Conservation (phyloP, 2,797 vertebrate genomes). For the Chaetophractus vellerosus region DNA sequence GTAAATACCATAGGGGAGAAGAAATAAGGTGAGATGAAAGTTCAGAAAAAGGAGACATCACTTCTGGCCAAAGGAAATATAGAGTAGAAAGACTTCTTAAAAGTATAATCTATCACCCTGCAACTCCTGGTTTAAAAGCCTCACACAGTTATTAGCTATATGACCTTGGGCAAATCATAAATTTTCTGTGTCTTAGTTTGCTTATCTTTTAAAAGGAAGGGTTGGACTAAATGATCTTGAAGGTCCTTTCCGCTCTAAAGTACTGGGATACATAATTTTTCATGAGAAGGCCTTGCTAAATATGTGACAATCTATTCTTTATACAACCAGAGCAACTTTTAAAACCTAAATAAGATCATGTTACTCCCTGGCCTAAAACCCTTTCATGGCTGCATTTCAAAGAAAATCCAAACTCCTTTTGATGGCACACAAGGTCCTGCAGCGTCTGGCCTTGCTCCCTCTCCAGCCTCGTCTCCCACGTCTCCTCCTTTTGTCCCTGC, state of each 20-base stretch:
- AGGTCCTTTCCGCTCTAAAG: slow-evolving; percentile 75
- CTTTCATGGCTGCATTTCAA: slow-evolving; percentile 75
- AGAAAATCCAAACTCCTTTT: slow-evolving; percentile 59
- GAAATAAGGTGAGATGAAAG: slow-evolving; percentile 78
- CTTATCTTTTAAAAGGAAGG: slow-evolving; percentile 83
- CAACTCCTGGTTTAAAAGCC: slow-evolving; percentile 79
- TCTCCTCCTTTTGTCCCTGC: not conserved
- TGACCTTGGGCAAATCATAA: slow-evolving; percentile 81
- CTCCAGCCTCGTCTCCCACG: not conserved
- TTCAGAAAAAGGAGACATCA: slow-evolving; percentile 74
- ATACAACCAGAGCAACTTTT: slow-evolving; percentile 67
- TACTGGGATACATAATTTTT: slow-evolving; percentile 75
- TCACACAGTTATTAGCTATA: slow-evolving; percentile 77
- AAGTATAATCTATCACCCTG: slow-evolving; percentile 79
- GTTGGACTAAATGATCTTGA: slow-evolving; percentile 78
- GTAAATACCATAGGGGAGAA: slow-evolving; percentile 56
- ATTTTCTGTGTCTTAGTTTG: slow-evolving; percentile 80
- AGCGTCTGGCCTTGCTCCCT: not conserved
- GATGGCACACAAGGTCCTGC: not conserved
- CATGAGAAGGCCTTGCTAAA: slow-evolving; percentile 66
- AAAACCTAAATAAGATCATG: slow-evolving; percentile 77
- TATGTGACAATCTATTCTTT: slow-evolving; percentile 77
- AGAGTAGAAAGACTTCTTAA: slow-evolving; percentile 77
- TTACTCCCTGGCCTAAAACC: slow-evolving; percentile 63
- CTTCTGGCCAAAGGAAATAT: slow-evolving; percentile 80